Base-by-base conservation (phyloP, 1,140 invertebrate genomes). In the Tenebrio molitor region DNA sequence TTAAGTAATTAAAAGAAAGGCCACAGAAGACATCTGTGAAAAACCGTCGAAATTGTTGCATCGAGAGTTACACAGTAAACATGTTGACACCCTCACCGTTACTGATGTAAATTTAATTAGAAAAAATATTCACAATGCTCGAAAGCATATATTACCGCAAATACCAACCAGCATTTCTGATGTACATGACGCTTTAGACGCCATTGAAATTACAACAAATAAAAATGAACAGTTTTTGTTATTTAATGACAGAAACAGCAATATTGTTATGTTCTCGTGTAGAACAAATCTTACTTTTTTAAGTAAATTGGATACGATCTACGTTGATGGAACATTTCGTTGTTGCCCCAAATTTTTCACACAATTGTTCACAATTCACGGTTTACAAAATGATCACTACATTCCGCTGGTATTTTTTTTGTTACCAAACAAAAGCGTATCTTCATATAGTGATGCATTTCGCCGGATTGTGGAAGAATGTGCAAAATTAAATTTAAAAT, bases 321-420 rank as follows among this genome's bases (percentile, higher is more conserved):
- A 67, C 17, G 25, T 67, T 17, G 64, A 67, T 21, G 64, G 64
- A 12, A 67, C 64, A 16, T 67, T 67, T 42, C 6, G 17, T n/a
- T 67, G 19, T 42, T 42, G 34, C 10, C 2, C 64, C 16, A 67
- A 67, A 42, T 67, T 16, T 34, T 67, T 67, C 21, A 6, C 15
- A 17, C 33, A 67, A 42, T 15, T 67, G 23, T 67, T 67, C 21
- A 67, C 33, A n/a, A 16, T 67, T 14, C 64, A 67, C 42, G 29
- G 5, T 8, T 6, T 25, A 2, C 2, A 8, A 8, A 63, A 29
- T 12, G 23, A 25, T 10, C 19, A 29, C 16, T 63, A 63, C 23
- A 21, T 63, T 8, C 58, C 58, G 10, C 12, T 29, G 4, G 5
- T 29, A 2, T 63, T 63, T 63, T 25, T n/a, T n/a, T 7, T 63